Evolutionary conservation across 2,797 vertebrate species (phyloP).

Genomic region (Pangasius larnaudii): DNA sequence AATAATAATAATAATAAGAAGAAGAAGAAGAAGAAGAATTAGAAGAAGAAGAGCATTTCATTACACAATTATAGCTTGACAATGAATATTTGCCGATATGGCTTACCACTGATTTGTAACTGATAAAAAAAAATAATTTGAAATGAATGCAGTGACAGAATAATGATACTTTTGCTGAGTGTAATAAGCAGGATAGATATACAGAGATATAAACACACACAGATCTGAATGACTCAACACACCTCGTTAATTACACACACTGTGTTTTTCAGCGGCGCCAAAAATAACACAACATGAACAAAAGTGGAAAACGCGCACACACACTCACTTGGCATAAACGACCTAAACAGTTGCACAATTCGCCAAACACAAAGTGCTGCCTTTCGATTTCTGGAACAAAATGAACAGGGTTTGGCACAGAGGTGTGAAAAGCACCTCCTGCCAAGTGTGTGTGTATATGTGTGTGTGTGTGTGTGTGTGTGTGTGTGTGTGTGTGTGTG

Average conservation of each 20-base stretch:
- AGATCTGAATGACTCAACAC: conserved; percentile 17
- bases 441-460: conserved; percentile 8
- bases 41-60: neutral
- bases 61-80: neutral
- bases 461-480: neutral
- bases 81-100: neutral
- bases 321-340: neutral
- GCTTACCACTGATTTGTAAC: neutral
- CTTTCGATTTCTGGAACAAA: conserved; percentile 63
- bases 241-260: conserved; percentile 30
- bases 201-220: neutral
- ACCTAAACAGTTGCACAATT: neutral
- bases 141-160: conserved; percentile 1
- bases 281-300: conserved; percentile 21
- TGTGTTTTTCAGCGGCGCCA: neutral
- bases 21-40: no score
- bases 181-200: conserved; percentile 13
- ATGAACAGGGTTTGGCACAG: conserved; percentile 29
- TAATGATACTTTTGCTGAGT: conserved; percentile 12
- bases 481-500: neutral
- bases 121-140: neutral
- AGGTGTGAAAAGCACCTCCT: conserved; percentile 8
- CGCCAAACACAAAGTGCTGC: conserved; percentile 22
- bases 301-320: conserved; percentile 6
- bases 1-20: neutral